Conservation (phyloP, 2,888 invertebrate genomes). For the Acanthosoma haemorrhoidale region DNA sequence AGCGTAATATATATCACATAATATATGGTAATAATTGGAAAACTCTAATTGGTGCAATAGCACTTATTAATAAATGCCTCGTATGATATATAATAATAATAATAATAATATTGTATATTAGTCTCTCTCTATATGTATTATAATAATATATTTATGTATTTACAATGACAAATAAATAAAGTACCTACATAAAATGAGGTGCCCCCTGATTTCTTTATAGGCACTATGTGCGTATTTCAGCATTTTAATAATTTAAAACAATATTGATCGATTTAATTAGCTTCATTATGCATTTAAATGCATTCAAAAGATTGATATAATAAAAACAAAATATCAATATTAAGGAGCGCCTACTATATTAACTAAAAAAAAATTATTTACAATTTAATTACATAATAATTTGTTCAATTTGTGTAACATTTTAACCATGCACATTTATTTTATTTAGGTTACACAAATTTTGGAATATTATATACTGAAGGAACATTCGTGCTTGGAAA, state of each 20-base stretch:
- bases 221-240: slow-evolving; percentile 16
- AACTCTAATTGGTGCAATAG: slow-evolving; percentile 25
- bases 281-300: too few species aligned
- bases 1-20: slow-evolving; percentile 21
- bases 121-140: neutral
- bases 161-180: slow-evolving; percentile 2
- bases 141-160: slow-evolving; percentile 5
- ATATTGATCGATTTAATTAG: neutral
- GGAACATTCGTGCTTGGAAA: slow-evolving; percentile 1
- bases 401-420: neutral
- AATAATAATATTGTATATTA: slow-evolving; percentile 1
- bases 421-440: neutral
- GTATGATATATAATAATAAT: neutral
- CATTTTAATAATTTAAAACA: neutral
- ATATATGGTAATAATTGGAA: slow-evolving; percentile 19
- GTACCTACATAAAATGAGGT: slow-evolving; percentile 3
- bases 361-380: neutral
- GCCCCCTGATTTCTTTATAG: slow-evolving; percentile 18
- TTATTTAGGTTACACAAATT: neutral
- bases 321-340: neutral
- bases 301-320: neutral
- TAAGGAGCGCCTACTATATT: neutral
- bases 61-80: slow-evolving; percentile 27
- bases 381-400: neutral
- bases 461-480: neutral